Evolutionary conservation across 2,113 vertebrate genomes (phyloP), one percentile per base, ranked within the genome.

Genomic region (Synodontis membranacea): DNA sequence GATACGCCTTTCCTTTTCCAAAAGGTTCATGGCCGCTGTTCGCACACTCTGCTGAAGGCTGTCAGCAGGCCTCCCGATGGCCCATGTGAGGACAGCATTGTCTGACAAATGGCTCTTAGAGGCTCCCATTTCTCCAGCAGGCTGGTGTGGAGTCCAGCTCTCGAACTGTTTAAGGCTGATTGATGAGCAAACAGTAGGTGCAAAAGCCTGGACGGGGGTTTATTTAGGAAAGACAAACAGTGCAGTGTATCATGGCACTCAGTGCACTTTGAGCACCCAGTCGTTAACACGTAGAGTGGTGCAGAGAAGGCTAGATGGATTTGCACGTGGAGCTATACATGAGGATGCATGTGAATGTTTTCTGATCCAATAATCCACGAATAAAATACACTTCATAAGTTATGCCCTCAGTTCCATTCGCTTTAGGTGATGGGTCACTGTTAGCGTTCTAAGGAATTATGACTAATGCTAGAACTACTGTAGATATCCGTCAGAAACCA

Each of bases 221-320:
- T 88, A 84, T 70, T 81, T 50, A 80, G 86, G 78, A 83, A 89
- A 89, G 84, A 88, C 80, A 88, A 89, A 89, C 80, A 86, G 81
- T 11, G 52, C 52, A 64, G 74, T 85, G 72, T 50, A 85, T 83
- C 79, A 72, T 0, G 21, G 50, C n/a, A 10, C 84, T 76, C 28
- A 2, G 50, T 46, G n/a, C 60, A 42, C 85, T 88, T 84, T 83
- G 79, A 50, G 80, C 89, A 74, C 46, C 83, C 58, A 56, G 64
- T 56, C 84, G 42, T 70, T 50, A 75, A 21, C 66, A 34, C 56
- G 60, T 25, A 21, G 60, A 5, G 66, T 80, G 39, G 11, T 48
- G 2, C 25, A 66, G 31, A 39, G 62, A 79, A 25, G 54, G 5
- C 17, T 21, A 78, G 75, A 54, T 54, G 21, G 21, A 80, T 80